These are phyloP conservation scores for Notolepis coatsorum DNA, from an alignment of 2,797 vertebrate species.

Conservation along the genomic window DNA sequence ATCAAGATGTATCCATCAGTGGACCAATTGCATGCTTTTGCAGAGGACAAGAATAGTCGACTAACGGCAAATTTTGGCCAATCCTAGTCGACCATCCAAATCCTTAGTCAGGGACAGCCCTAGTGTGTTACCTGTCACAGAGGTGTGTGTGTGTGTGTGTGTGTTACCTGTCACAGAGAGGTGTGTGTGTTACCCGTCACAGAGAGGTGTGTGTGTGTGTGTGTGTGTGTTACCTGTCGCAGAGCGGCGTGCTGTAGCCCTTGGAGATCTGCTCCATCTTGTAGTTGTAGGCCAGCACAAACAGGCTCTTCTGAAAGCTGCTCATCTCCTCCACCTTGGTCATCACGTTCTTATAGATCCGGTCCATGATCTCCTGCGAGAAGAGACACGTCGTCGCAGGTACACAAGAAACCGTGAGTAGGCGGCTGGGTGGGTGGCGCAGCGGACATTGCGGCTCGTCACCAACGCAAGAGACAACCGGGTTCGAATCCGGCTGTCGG, in stretches of 20 bases:
- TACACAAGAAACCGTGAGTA: background rate
- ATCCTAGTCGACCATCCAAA: too few relatives aligned
- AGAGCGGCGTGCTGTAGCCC: constrained; percentile 91
- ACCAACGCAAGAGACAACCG: too few relatives aligned
- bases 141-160: background rate
- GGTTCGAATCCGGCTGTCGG: too few relatives aligned
- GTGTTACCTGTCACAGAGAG: background rate
- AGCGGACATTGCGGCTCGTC: too few relatives aligned
- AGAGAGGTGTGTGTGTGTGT: background rate
- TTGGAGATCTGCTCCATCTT: constrained; percentile 98
- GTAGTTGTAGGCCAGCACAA: constrained; percentile 97
- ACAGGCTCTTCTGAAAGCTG: constrained; percentile 90
- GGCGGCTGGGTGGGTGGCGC: background rate
- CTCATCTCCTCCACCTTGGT: constrained; percentile 98
- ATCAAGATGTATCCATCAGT: too few relatives aligned
- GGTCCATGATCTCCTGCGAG: constrained; percentile 99
- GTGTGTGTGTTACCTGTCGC: constrained; percentile 84
- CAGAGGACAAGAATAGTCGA: background rate
- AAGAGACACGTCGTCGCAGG: too few relatives aligned
- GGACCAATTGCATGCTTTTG: too few relatives aligned
- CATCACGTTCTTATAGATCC: constrained; percentile 99
- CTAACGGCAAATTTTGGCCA: background rate
- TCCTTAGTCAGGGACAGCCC: too few relatives aligned
- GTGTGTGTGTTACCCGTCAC: too few relatives aligned
- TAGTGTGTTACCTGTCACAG: background rate